Conservation (phyloP, 2,888 invertebrate species). For the Noctuana brunneofusca region DNA sequence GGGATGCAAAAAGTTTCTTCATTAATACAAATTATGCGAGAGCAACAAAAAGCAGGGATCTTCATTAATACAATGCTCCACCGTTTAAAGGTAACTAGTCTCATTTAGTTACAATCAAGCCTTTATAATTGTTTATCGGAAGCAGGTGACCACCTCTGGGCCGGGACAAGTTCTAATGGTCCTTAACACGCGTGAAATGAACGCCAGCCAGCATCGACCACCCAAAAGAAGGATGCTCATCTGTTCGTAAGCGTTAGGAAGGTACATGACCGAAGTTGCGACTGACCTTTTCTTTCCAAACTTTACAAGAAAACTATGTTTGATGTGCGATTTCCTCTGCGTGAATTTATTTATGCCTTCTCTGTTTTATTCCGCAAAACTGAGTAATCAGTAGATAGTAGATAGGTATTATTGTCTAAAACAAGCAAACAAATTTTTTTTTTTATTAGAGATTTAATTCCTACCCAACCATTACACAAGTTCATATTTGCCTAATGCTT, state of each 20-base stretch:
- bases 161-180: conserved; percentile 44
- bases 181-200: conserved; percentile 74
- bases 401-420: too few relatives aligned
- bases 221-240: conserved; percentile 58
- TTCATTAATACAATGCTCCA: conserved; percentile 23
- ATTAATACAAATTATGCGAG: conserved; percentile 25
- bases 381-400: too few relatives aligned
- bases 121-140: conserved; percentile 30
- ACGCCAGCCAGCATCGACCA: conserved; percentile 60
- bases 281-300: neutral
- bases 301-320: neutral
- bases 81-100: conserved; percentile 30
- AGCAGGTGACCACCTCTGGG: conserved; percentile 27
- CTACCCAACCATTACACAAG: too few relatives aligned
- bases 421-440: too few relatives aligned
- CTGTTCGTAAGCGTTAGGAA: conserved; percentile 37
- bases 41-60: conserved; percentile 18
- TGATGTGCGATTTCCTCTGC: neutral
- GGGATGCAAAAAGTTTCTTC: conserved; percentile 4
- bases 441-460: too few relatives aligned
- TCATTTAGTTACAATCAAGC: conserved; percentile 28
- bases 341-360: too few relatives aligned
- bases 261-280: conserved; percentile 33
- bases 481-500: too few relatives aligned
- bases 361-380: too few relatives aligned